Conservation (phyloP, 1,140 invertebrate genomes). For the Nasonia giraulti region DNA sequence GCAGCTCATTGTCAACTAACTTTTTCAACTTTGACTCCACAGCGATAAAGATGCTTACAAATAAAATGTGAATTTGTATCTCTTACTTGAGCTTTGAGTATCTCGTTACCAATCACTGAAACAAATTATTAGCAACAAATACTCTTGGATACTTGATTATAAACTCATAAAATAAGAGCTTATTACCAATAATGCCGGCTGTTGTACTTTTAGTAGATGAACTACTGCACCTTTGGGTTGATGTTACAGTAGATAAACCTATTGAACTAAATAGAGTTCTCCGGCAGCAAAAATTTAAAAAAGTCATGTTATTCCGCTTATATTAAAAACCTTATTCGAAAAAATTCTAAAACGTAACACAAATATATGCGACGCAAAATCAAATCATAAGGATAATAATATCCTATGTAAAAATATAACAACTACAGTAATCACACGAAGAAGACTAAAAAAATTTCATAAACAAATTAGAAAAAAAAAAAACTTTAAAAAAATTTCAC, state of each 20-base stretch:
- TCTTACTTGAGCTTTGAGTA: slow-evolving; percentile 85
- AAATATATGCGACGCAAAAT: too few species aligned
- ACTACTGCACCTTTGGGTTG: slow-evolving; percentile 49
- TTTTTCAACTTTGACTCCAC: slow-evolving; percentile 81
- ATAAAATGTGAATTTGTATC: slow-evolving; percentile 86
- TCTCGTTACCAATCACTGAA: slow-evolving; percentile 88
- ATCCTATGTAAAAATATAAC: neutral
- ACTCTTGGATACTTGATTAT: neutral
- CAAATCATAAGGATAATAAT: neutral
- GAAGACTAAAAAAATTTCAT: neutral
- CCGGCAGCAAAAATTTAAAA: slow-evolving; percentile 15
- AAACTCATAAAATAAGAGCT: slow-evolving; percentile 20
- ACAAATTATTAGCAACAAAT: slow-evolving; percentile 49
- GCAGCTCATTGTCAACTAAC: slow-evolving; percentile 62
- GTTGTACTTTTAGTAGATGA: slow-evolving; percentile 54
- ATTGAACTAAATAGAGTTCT: neutral
- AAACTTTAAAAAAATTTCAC: neutral
- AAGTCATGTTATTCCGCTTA: slow-evolving; percentile 24
- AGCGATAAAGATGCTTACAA: slow-evolving; percentile 78
- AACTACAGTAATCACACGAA: too few species aligned
- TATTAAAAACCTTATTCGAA: neutral
- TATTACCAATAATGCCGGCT: slow-evolving; percentile 68
- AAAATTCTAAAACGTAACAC: neutral
- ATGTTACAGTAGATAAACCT: slow-evolving; percentile 26
- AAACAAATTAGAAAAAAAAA: neutral